A percentile compares a stretch with the other conserved stretches of the same genome.
phyloP scores from a whole-genome alignment of 2,888 invertebrate genomes.

The Sympetrum striolatum region DNA sequence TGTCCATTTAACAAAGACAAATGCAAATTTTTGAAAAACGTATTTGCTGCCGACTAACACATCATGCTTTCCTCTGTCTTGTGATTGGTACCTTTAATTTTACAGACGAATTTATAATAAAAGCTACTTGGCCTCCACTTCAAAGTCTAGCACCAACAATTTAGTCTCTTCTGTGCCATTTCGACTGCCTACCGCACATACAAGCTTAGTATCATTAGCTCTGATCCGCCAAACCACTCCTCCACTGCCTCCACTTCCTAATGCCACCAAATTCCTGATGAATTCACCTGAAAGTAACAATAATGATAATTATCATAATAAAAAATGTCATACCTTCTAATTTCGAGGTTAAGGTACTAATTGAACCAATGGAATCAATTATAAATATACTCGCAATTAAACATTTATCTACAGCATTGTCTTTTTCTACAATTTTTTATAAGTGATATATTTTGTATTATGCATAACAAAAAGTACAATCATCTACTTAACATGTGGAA shows the following conservation, averaged over 20 bases:
- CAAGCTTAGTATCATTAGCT: constrained; percentile 94
- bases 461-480: too few species aligned
- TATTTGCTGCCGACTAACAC: constrained; percentile 18
- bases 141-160: constrained; percentile 95
- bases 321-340: not conserved
- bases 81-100: not conserved
- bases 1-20: constrained; percentile 15
- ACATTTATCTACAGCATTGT: not conserved
- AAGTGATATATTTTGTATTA: too few species aligned
- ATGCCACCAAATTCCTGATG: constrained; percentile 91
- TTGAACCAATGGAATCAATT: not conserved
- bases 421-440: too few species aligned
- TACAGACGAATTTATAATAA: not conserved
- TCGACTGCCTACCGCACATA: constrained; percentile 97
- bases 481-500: too few species aligned
- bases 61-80: not conserved
- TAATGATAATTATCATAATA: not conserved
- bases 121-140: constrained; percentile 62
- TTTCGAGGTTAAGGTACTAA: not conserved
- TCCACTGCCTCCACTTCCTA: constrained; percentile 94
- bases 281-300: constrained; percentile 71
- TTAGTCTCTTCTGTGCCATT: constrained; percentile 99
- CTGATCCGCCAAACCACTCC: constrained; percentile 98
- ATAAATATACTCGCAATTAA: not conserved
- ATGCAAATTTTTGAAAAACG: not conserved